Percentiles rank a stretch among this genome's conserved stretches.
phyloP scores from a whole-genome alignment of 2,888 invertebrate genomes.

The Eubasilissa splendida region DNA sequence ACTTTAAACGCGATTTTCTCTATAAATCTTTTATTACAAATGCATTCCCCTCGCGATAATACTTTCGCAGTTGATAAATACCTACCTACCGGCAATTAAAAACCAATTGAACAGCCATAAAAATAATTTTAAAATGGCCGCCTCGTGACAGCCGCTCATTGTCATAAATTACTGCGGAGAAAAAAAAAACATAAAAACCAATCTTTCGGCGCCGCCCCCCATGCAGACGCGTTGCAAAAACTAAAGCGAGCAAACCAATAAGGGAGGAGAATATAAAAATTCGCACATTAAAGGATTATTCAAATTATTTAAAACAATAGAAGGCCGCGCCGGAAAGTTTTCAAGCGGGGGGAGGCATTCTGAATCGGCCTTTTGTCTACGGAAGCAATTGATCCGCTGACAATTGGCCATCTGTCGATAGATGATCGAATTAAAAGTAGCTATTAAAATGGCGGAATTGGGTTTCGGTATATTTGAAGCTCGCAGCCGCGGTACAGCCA shows the following conservation, averaged over 20 bases:
- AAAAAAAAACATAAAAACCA: slow-evolving; percentile 40
- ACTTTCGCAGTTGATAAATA: background rate
- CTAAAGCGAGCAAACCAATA: slow-evolving; percentile 24
- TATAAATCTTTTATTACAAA: too few species aligned
- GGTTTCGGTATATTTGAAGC: slow-evolving; percentile 11
- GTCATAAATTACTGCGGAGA: slow-evolving; percentile 44
- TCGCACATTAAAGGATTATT: slow-evolving; percentile 21
- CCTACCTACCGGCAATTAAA: slow-evolving; percentile 3
- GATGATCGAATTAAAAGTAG: slow-evolving; percentile 30
- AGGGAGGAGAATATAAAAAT: slow-evolving; percentile 25
- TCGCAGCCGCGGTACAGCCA: background rate
- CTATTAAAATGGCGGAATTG: slow-evolving; percentile 27
- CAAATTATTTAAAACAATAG: slow-evolving; percentile 38
- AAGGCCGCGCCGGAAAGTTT: slow-evolving; percentile 13
- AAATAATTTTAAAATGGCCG: slow-evolving; percentile 46
- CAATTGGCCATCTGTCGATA: slow-evolving; percentile 35
- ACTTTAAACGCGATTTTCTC: too few species aligned
- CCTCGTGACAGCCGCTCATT: slow-evolving; percentile 41
- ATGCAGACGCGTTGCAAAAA: slow-evolving; percentile 3
- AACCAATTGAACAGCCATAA: slow-evolving; percentile 27
- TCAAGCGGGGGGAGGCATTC: background rate
- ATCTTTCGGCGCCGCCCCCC: slow-evolving; percentile 25
- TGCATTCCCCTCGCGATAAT: too few species aligned
- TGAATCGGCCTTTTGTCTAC: slow-evolving; percentile 24
- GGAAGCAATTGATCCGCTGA: slow-evolving; percentile 15